Conservation (phyloP, 2,113 vertebrate species). For the Dermatemys mawii region DNA sequence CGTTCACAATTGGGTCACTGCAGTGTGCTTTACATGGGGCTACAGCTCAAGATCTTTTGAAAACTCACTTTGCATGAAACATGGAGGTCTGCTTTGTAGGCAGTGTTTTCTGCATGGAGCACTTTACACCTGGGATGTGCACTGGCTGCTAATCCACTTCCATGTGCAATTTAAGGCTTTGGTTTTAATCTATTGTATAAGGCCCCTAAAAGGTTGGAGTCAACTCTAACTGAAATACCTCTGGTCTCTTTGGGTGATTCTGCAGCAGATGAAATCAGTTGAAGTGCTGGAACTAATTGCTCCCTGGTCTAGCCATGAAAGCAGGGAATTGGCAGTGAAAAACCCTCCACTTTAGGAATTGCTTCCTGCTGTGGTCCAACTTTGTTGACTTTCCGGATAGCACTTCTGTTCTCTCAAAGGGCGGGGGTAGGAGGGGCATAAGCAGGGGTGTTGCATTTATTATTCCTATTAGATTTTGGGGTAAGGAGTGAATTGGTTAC, state of each 20-base stretch:
- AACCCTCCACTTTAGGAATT: background rate
- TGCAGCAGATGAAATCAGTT: background rate
- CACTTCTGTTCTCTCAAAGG: background rate
- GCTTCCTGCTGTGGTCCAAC: background rate
- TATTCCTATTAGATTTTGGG: background rate
- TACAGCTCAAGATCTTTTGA: background rate
- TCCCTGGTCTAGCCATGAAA: background rate
- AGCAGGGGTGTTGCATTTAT: background rate
- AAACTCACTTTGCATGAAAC: background rate
- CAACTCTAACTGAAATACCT: rapidly evolving
- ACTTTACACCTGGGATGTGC: background rate
- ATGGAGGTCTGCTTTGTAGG: background rate
- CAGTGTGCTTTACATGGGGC: background rate
- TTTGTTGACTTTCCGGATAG: background rate
- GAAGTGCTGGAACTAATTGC: background rate
- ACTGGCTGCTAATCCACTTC: background rate
- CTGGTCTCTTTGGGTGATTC: background rate
- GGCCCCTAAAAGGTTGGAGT: background rate
- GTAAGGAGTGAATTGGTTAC: background rate
- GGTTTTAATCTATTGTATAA: background rate
- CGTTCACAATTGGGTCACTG: background rate
- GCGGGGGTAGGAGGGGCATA: background rate
- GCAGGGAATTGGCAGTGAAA: background rate
- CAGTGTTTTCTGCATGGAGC: background rate
- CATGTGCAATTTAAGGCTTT: background rate